A percentile compares a stretch with the other conserved stretches of the same genome.
Evolutionary conservation across 2,797 vertebrate genomes (phyloP).

Genomic region (Epinephelus awoara): DNA sequence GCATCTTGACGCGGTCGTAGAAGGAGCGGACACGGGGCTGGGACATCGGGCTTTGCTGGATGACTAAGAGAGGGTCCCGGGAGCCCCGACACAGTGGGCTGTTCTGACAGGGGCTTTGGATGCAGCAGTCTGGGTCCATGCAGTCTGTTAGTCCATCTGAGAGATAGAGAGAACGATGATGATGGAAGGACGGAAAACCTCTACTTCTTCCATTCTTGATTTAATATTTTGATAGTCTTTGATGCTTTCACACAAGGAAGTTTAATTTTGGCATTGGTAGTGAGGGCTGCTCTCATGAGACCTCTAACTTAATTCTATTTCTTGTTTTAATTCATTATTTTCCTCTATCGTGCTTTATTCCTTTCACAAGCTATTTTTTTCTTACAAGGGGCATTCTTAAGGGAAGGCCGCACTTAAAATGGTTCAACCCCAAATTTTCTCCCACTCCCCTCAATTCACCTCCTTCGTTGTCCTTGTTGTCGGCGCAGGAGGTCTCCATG

Average conservation of each 20-base stretch:
- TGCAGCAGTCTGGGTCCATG: conserved; percentile 98
- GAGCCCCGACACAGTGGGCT: conserved; percentile 96
- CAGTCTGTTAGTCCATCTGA: conserved; percentile 98
- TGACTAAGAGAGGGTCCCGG: conserved; percentile 95
- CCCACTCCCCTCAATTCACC: conserved; percentile 81
- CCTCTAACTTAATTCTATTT: conserved; percentile 40
- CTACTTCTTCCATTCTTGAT: conserved; percentile 24
- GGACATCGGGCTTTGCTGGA: conserved; percentile 91
- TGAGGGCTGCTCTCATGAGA: conserved; percentile 41
- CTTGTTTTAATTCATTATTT: conserved; percentile 40
- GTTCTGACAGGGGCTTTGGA: conserved; percentile 94
- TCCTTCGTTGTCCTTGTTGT: conserved; percentile 99
- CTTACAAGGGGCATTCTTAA: not conserved
- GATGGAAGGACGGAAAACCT: conserved; percentile 17
- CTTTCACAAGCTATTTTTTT: conserved; percentile 12
- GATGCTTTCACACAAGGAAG: conserved; percentile 23
- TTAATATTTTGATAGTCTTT: conserved; percentile 44
- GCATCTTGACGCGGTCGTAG: conserved; percentile 96
- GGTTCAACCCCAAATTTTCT: not conserved
- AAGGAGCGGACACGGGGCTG: conserved; percentile 91
- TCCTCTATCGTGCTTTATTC: conserved; percentile 11
- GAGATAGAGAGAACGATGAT: conserved; percentile 3
- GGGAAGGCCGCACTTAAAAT: conserved; percentile 4
- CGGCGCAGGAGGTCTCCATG: conserved; percentile 98
- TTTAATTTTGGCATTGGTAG: conserved; percentile 36